Evolutionary conservation across 2,797 vertebrate species (phyloP), one percentile per base, ranked within the genome.

Genomic region (Limosa lapponica): DNA sequence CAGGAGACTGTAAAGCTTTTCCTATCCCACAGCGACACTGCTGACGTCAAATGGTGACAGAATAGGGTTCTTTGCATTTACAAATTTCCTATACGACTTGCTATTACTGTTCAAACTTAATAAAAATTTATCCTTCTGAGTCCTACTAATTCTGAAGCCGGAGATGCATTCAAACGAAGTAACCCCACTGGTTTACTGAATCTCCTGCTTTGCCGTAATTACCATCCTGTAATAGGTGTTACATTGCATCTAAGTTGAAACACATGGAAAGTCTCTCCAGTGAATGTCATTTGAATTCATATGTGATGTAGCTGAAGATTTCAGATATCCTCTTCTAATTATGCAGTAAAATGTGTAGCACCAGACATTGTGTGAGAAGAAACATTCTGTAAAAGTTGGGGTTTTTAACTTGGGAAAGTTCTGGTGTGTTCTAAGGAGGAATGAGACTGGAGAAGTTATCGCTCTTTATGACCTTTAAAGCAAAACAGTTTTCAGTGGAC

Each of bases 161-260:
- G 87, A 71, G 52, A 84, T 43, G 36, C n/a, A 82, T 61, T 81
- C 54, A 58, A 87, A 87, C 16, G 12, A 89, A 92, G 71, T 37
- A 80, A 90, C 10, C 16, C 57, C 85, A 32, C 51, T 62, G 49
- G 41, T 67, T 81, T 55, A 70, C 75, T 20, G 37, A 78, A 66
- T 87, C 52, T 69, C 86, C 44, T 41, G n/a, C 48, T 89, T 74
- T 67, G 32, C 43, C 12, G 4, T 52, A 61, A 81, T 62, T 59
- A 64, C 46, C 52, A 51, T 15, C 8, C 58, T 4, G 0, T 44
- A 49, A 72, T 36, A 89, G 48, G n/a, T 75, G 82, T 36, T 67
- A 62, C 7, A 69, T 8, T 88, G 84, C 75, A 92, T 90, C 75
- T 92, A 92, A 82, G n/a, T 77, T 94, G 92, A 82, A 95, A 52